Percentiles rank a stretch among this genome's conserved stretches.
Evolutionary conservation across 1,140 invertebrate species (phyloP).

Genomic region (Parapsyche elsis): DNA sequence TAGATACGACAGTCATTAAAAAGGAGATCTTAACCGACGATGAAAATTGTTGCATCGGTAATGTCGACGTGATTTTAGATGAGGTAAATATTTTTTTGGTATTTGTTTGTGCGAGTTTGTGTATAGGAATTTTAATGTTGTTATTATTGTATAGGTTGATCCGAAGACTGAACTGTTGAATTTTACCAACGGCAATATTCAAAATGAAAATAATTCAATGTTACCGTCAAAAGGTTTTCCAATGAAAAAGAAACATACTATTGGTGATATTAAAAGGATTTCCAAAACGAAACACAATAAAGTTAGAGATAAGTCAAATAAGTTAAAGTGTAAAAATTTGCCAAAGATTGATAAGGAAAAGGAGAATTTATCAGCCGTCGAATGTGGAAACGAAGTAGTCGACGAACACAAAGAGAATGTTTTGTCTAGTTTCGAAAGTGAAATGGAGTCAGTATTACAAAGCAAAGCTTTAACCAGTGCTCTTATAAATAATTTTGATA

Average conservation of each 20-base stretch:
- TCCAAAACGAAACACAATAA: neutral
- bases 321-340: neutral
- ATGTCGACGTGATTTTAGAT: neutral
- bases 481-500: neutral
- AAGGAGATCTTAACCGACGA: neutral
- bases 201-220: constrained; percentile 16
- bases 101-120: neutral
- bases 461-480: neutral
- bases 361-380: neutral
- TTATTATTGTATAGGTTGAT: neutral
- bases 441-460: neutral
- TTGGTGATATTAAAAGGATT: neutral
- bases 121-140: neutral
- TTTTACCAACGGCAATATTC: neutral
- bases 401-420: neutral
- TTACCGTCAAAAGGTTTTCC: neutral
- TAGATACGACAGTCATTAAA: neutral
- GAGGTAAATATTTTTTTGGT: neutral
- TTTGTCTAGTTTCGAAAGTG: neutral
- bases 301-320: neutral
- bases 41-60: neutral
- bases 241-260: neutral
- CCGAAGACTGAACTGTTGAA: neutral
- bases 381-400: neutral
- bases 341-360: constrained; percentile 4